These are phyloP conservation scores for Trichosurus vulpecula DNA, from an alignment of 2,797 vertebrate genomes.

Conservation along the genomic window DNA sequence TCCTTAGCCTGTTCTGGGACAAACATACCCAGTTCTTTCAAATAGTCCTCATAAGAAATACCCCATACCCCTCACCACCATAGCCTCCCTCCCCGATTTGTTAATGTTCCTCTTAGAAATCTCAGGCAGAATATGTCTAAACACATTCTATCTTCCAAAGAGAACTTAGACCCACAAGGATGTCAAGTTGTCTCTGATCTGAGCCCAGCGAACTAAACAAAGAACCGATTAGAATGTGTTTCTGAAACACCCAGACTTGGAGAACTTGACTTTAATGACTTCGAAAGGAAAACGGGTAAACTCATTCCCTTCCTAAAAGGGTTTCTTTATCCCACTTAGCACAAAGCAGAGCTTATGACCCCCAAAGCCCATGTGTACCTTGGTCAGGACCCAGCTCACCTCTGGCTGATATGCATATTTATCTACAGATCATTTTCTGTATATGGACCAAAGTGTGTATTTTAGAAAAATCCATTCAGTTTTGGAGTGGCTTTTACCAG, in stretches of 20 bases:
- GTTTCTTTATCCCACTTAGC: slow-evolving; percentile 59
- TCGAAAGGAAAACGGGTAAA: slow-evolving; percentile 50
- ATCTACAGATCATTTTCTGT: slow-evolving; percentile 61
- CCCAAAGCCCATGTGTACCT: slow-evolving; percentile 48
- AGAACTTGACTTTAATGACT: not conserved
- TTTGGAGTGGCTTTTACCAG: slow-evolving; percentile 67
- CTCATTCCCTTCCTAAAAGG: not conserved
- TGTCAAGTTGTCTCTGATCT: slow-evolving; percentile 49
- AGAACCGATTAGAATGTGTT: not conserved
- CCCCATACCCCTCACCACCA: not conserved
- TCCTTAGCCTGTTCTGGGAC: slow-evolving; percentile 26
- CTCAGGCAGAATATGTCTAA: slow-evolving; percentile 15
- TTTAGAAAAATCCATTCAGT: slow-evolving; percentile 60
- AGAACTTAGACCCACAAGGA: slow-evolving; percentile 16
- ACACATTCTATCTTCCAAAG: not conserved
- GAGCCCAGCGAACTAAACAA: slow-evolving; percentile 49
- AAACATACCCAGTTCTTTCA: slow-evolving; percentile 17
- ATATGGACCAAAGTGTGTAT: slow-evolving; percentile 51
- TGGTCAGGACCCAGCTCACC: slow-evolving; percentile 3
- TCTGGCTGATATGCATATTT: slow-evolving; percentile 36
- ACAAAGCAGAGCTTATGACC: slow-evolving; percentile 14
- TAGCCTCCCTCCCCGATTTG: slow-evolving; percentile 29
- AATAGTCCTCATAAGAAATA: slow-evolving; percentile 23
- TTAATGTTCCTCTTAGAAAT: slow-evolving; percentile 42
- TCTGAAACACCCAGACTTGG: slow-evolving; percentile 48